phyloP scores from a whole-genome alignment of 2,113 vertebrate species.

The Psettodes erumei region DNA sequence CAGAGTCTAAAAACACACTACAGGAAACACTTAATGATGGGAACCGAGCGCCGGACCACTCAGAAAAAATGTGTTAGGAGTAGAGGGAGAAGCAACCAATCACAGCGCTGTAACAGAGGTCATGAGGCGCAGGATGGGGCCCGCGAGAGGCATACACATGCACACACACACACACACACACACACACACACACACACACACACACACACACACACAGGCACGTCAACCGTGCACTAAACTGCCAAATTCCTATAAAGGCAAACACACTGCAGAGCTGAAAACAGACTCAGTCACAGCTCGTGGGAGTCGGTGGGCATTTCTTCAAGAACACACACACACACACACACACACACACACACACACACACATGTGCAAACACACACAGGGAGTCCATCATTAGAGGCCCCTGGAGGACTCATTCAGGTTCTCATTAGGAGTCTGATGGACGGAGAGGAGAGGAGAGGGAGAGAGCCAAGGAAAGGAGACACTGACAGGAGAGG shows the following conservation, averaged over 20 bases:
- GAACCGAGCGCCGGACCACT: conserved; percentile 31
- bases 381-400: conserved; percentile 50
- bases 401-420: conserved; percentile 46
- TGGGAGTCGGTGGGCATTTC: conserved; percentile 30
- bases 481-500: background rate
- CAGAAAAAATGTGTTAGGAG: conserved; percentile 40
- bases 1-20: background rate
- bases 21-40: conserved; percentile 14
- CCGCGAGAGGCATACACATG: conserved; percentile 4
- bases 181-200: conserved; percentile 7
- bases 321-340: conserved; percentile 16
- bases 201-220: conserved; percentile 21
- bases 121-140: conserved; percentile 39
- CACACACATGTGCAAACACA: conserved; percentile 1
- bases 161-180: conserved; percentile 13
- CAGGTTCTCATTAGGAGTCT: conserved; percentile 55
- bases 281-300: conserved; percentile 39
- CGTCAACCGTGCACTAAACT: conserved; percentile 39
- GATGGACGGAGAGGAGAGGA: conserved; percentile 27
- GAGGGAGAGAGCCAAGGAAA: background rate
- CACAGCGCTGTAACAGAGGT: conserved; percentile 41
- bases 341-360: conserved; percentile 21
- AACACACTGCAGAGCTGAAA: conserved; percentile 53
- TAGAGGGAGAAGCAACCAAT: conserved; percentile 47
- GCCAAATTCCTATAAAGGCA: conserved; percentile 63